A percentile compares a stretch with the other conserved stretches of the same genome.
Evolutionary conservation across 2,797 vertebrate genomes (phyloP).

Genomic region (Thalassophryne amazonica): DNA sequence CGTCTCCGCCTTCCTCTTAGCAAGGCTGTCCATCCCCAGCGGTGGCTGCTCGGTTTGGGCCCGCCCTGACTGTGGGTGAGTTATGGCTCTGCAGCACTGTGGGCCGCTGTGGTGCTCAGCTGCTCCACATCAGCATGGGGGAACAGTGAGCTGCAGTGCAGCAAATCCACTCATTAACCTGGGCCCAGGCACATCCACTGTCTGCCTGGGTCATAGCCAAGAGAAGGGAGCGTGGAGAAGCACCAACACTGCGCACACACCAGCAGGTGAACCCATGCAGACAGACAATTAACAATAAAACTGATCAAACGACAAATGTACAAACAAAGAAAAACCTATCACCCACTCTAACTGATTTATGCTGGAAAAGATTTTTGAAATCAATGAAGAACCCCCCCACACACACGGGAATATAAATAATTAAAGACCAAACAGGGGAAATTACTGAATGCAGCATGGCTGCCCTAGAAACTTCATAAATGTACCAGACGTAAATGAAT

Average conservation of each 20-base stretch:
- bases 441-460: conserved; percentile 52
- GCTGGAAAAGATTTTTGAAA: conserved; percentile 31
- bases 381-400: conserved; percentile 30
- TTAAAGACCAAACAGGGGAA: conserved; percentile 38
- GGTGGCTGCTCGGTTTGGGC: conserved; percentile 47
- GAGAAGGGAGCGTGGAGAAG: conserved; percentile 23
- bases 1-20: conserved; percentile 22
- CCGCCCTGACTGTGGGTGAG: conserved; percentile 70
- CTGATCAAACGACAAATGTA: not conserved
- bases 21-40: conserved; percentile 61
- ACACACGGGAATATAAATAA: conserved; percentile 51
- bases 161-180: conserved; percentile 82
- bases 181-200: conserved; percentile 54
- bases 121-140: conserved; percentile 78
- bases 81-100: conserved; percentile 81
- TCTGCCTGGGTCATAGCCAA: conserved; percentile 64
- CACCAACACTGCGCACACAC: conserved; percentile 32
- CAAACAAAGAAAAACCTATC: conserved; percentile 7
- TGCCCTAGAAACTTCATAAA: conserved; percentile 71
- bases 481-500: conserved; percentile 68
- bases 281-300: conserved; percentile 3
- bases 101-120: conserved; percentile 73
- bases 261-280: conserved; percentile 44
- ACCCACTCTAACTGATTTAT: conserved; percentile 14
- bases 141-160: conserved; percentile 78